phyloP scores from a whole-genome alignment of 2,888 invertebrate genomes.

The Xestoiulus laeticollis region DNA sequence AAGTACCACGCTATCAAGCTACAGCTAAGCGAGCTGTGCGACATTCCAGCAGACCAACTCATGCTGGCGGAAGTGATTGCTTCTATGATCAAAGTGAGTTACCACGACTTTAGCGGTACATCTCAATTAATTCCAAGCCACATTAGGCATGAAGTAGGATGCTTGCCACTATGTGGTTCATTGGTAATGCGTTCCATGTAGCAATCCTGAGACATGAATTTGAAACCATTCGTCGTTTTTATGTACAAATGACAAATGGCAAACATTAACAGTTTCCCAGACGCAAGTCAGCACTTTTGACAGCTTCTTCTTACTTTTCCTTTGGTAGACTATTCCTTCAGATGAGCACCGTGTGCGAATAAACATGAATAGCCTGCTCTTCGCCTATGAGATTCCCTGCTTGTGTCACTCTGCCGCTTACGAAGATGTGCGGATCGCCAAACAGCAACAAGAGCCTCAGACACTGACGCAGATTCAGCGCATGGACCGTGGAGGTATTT shows the following conservation, averaged over 20 bases:
- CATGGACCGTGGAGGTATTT: conserved; percentile 55
- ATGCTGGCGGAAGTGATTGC: conserved; percentile 77
- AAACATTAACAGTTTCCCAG: too few relatives aligned
- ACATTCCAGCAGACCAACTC: conserved; percentile 72
- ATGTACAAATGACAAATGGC: too few relatives aligned
- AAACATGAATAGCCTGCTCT: conserved; percentile 66
- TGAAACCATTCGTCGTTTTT: too few relatives aligned
- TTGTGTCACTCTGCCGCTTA: conserved; percentile 59
- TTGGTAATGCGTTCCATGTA: too few relatives aligned
- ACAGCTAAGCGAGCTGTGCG: conserved; percentile 72
- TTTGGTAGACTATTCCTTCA: conserved; percentile 64
- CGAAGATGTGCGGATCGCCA: conserved; percentile 59
- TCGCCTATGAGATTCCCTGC: conserved; percentile 75
- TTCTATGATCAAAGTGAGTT: conserved; percentile 72
- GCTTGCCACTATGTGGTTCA: too few relatives aligned
- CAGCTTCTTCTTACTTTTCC: conserved; percentile 21
- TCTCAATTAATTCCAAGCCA: background rate
- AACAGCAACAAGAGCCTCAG: conserved; percentile 60
- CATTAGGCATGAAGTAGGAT: too few relatives aligned
- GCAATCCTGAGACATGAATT: too few relatives aligned
- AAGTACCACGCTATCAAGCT: conserved; percentile 80
- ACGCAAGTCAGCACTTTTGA: too few relatives aligned
- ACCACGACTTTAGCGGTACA: background rate
- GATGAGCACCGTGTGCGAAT: conserved; percentile 66
- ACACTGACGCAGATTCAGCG: conserved; percentile 64